Evolutionary conservation across 1,140 invertebrate species (phyloP), one percentile per base, ranked within the genome.

Genomic region (Atta cephalotes): DNA sequence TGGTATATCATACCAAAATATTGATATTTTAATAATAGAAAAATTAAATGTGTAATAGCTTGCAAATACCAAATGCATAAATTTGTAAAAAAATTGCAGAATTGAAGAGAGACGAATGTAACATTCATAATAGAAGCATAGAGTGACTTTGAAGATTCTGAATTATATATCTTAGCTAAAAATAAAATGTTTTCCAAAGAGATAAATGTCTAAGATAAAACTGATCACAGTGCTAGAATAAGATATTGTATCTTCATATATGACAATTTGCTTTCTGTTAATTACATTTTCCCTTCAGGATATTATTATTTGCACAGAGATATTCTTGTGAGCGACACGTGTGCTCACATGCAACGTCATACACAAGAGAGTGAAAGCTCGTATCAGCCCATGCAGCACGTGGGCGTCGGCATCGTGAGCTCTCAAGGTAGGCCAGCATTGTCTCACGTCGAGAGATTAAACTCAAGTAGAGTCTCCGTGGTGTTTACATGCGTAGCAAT

Each of bases 401-500:
- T 62, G 63, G 25, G 49, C 39, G 71, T 77, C 14, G 3, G 39
- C 39, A 45, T 45, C 28, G 39, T 49, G 49, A 51, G 78, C 63
- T 82, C 85, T 87, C 79, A 72, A 72, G 65, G 62, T 62, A 84
- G 84, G 14, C 62, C 28, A 31, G 80, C 28, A 49, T 78, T 53
- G 80, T 87, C 71, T 87, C 16, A 16, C 49, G 71, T 77, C 62
- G 49, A 45, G 62, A 68, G 81, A 87, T 87, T 87, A 87, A 87
- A 85, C 71, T 87, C 71, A 10, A 87, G 84, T 78, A 58, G 60
- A 85, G 14, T 51, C 62, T 53, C 71, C 70, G n/a, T 45, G 25
- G 45, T 85, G 81, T 87, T 87, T 87, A 87, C 80, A 74, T n/a
- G 86, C 80, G 66, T 85, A 70, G 86, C 79, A 85, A 84, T 87